Conservation (phyloP, 2,113 vertebrate genomes). For the Gnathonemus longibarbis region DNA sequence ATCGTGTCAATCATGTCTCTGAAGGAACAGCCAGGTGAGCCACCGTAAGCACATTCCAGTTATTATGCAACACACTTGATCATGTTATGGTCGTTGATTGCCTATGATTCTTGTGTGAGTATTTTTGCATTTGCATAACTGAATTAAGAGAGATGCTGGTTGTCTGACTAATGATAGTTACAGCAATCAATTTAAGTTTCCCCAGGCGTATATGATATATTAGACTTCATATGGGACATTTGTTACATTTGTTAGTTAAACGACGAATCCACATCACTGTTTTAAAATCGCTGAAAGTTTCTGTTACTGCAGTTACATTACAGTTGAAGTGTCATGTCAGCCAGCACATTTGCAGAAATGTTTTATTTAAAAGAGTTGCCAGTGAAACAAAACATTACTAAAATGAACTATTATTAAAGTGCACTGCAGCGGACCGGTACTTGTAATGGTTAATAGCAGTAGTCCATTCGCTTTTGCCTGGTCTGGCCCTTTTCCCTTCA, state of each 20-base stretch:
- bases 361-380: neutral
- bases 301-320: neutral
- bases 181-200: neutral
- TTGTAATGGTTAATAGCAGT: neutral
- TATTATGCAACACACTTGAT: neutral
- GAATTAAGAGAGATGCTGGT: neutral
- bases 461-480: neutral
- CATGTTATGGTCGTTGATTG: neutral
- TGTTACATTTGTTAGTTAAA: neutral
- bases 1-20: slow-evolving; percentile 76
- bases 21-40: slow-evolving; percentile 80
- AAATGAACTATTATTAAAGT: neutral
- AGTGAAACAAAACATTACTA: neutral
- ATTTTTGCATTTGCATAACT: neutral
- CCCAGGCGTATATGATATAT: neutral
- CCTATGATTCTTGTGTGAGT: neutral
- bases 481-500: neutral
- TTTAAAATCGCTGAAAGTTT: neutral
- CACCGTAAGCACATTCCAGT: neutral
- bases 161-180: neutral
- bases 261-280: neutral
- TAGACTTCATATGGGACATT: neutral
- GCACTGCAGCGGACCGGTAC: neutral
- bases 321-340: neutral
- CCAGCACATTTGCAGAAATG: neutral